Percentiles rank a stretch among this genome's conserved stretches.
Conservation (phyloP, 2,113 vertebrate genomes). For the Rhizomys pruinosus region DNA sequence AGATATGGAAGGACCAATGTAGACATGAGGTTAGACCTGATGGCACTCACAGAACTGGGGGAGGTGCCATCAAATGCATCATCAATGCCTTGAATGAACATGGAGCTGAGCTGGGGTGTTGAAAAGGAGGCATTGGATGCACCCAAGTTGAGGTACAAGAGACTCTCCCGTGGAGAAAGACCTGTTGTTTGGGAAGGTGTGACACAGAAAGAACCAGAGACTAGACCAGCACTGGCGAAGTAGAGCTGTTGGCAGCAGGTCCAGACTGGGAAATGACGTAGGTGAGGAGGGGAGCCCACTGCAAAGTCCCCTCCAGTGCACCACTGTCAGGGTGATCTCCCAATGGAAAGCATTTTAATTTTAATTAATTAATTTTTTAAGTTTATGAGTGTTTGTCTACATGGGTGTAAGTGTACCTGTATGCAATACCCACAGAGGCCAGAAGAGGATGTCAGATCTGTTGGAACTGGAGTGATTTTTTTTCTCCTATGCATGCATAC, state of each 20-base stretch:
- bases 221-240: neutral
- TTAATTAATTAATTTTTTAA: no score
- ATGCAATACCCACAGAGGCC: no score
- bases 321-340: neutral
- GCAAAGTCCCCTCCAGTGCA: neutral
- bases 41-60: neutral
- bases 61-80: neutral
- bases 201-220: neutral
- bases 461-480: no score
- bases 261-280: neutral
- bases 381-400: no score
- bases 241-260: no score
- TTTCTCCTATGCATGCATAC: neutral
- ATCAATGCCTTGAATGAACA: neutral
- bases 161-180: neutral
- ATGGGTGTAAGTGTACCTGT: no score
- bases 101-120: neutral
- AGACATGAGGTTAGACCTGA: fast-evolving
- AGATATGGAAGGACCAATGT: fast-evolving
- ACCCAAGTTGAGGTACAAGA: neutral
- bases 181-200: neutral
- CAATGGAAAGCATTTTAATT: neutral
- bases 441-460: no score
- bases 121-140: neutral
- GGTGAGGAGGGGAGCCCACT: neutral